A percentile compares a stretch with the other conserved stretches of the same genome.
phyloP scores from a whole-genome alignment of 2,888 invertebrate species.

The Cryptus armator region DNA sequence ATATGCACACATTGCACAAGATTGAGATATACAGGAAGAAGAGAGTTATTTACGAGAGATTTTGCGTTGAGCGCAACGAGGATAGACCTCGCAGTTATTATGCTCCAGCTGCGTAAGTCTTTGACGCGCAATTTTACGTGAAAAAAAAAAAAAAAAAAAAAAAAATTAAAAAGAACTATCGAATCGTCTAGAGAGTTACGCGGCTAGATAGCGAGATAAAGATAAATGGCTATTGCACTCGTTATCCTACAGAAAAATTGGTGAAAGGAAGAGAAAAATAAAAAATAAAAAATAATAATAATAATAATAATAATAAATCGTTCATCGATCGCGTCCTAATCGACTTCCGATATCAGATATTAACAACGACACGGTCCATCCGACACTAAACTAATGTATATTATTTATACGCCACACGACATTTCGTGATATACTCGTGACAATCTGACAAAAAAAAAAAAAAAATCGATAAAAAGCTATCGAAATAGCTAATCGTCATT shows the following conservation, averaged over 20 bases:
- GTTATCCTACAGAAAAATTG: constrained; percentile 47
- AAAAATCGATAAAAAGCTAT: constrained; percentile 22
- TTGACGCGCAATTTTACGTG: neutral
- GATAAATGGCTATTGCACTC: constrained; percentile 57
- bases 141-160: neutral
- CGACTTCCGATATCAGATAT: constrained; percentile 34
- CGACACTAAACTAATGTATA: constrained; percentile 52
- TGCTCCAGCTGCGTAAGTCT: neutral
- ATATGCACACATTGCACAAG: constrained; percentile 67
- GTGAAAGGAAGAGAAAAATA: constrained; percentile 14
- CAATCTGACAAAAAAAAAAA: constrained; percentile 55
- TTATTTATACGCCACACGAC: constrained; percentile 50
- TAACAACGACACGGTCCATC: constrained; percentile 62
- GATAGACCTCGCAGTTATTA: constrained; percentile 56
- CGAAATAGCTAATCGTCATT: constrained; percentile 33
- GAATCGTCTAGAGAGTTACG: constrained; percentile 12
- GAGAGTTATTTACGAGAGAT: constrained; percentile 33
- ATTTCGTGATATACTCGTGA: constrained; percentile 58
- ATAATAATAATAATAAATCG: constrained; percentile 13
- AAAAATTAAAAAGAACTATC: neutral
- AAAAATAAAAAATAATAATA: neutral
- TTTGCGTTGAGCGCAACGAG: constrained; percentile 63
- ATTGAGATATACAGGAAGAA: constrained; percentile 45
- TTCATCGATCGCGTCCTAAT: constrained; percentile 65
- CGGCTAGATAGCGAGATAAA: neutral